Percentiles rank a stretch among this genome's conserved stretches.
phyloP scores from a whole-genome alignment of 2,797 vertebrate species.

The Myotis vivesi region DNA sequence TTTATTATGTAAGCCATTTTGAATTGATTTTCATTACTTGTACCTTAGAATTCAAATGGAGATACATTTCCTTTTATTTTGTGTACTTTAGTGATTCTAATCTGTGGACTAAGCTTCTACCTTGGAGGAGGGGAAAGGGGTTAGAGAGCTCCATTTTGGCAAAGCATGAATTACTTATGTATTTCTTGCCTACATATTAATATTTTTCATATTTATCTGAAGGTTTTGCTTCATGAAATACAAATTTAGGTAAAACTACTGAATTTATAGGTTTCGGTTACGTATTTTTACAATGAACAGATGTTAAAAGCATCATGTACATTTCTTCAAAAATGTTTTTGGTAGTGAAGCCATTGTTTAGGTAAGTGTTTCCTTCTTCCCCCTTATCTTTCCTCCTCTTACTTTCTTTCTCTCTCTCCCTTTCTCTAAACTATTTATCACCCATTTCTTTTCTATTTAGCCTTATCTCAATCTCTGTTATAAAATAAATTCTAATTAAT shows the following conservation, averaged over 20 bases:
- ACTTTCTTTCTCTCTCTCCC: neutral
- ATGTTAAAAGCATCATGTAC: slow-evolving; percentile 17
- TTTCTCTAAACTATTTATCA: neutral
- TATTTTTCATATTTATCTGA: slow-evolving; percentile 48
- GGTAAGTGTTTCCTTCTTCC: neutral
- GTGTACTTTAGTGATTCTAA: slow-evolving; percentile 17
- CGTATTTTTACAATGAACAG: neutral
- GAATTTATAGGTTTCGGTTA: slow-evolving; percentile 21
- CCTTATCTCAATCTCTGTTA: neutral
- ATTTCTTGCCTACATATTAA: slow-evolving; percentile 29
- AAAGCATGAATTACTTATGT: neutral
- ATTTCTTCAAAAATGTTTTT: neutral
- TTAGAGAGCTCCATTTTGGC: slow-evolving; percentile 11
- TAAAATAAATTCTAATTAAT: neutral
- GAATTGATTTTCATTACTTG: slow-evolving; percentile 21
- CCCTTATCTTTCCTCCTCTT: neutral
- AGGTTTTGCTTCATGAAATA: slow-evolving; percentile 35
- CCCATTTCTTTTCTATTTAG: neutral
- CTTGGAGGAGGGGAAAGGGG: neutral
- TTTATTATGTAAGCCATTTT: neutral
- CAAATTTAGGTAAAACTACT: slow-evolving; percentile 31
- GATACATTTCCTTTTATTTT: neutral
- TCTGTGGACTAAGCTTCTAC: neutral
- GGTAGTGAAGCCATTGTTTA: neutral
- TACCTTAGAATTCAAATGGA: neutral